These are phyloP conservation scores for Theonella swinhoei DNA, from an alignment of 37 sponge, comb jelly and placozoan genomes.

Conservation along the genomic window DNA sequence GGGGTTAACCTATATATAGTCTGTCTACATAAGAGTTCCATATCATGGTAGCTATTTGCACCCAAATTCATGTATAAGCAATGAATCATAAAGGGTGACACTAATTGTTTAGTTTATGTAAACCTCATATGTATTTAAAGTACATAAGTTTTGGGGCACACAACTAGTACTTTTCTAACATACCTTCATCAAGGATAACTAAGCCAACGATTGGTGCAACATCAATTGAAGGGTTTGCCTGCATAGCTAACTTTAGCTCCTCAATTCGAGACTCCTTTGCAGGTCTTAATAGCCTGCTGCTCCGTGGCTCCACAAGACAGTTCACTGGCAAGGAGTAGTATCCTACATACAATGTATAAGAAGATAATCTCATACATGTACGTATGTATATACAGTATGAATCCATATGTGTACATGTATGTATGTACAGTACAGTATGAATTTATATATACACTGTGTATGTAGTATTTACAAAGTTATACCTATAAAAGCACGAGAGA, in stretches of 20 bases:
- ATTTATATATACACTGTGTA: neutral
- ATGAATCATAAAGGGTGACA: no score
- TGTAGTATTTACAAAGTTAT: neutral
- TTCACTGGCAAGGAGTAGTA: conserved; percentile 4
- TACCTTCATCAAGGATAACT: conserved; percentile 5
- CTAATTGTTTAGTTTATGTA: no score
- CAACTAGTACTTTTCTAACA: no score
- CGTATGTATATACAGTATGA: no score
- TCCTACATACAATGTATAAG: neutral
- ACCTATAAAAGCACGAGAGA: conserved; percentile 1
- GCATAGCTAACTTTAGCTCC: conserved; percentile 8
- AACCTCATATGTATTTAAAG: no score
- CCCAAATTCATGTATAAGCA: no score
- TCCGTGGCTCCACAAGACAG: neutral
- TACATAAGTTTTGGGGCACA: no score
- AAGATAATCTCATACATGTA: no score
- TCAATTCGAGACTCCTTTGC: neutral
- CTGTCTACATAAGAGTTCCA: no score
- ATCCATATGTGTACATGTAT: no score
- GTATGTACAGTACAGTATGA: neutral
- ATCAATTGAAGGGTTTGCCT: conserved; percentile 1
- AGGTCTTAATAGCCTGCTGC: neutral
- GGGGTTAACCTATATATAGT: no score
- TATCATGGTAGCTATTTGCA: no score
- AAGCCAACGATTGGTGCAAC: conserved; percentile 5